Base-by-base conservation (phyloP, 2,797 vertebrate species). In the Apogon hyalosoma region DNA sequence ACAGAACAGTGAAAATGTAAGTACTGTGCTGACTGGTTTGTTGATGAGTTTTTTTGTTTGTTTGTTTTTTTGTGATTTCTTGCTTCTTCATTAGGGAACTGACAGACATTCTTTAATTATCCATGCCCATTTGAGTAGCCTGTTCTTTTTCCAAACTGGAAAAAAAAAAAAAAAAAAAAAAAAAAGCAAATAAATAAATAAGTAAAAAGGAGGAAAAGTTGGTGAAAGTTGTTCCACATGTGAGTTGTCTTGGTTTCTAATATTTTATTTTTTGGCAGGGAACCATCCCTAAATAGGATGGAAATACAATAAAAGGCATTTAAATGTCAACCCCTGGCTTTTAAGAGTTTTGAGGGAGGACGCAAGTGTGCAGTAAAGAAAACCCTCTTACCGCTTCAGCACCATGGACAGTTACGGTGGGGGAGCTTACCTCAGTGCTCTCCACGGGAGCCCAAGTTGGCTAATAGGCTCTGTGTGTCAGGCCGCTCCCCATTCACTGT, bases 361-460 rank as follows among this genome's bases (percentile, higher is more conserved):
- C 79, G 73, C 71, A 82, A 80, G 80, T 90, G 86, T 84, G 80
- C 72, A 68, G 83, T 73, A 64, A 65, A 88, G 90, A 24, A 90
- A 92, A 92, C 84, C 88, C 90, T 86, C 77, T 93, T 92, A 91
- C 63, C 61, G 79, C 80, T 82, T 91, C 93, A 94, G 94, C 67
- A 94, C 94, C 93, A 90, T 90, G 93, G 93, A 92, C 91, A 94
- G 93, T 87, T 90, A 54, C 90, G 74, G 85, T 85, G 15, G 72
- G 69, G 60, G 75, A 75, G 82, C 83, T 88, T 88, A 91, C 89
- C 82, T 87, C 89, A 28, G 9, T 61, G 81, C 84, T 76, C 83
- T 78, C 75, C 76, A 51, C 84, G 70, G 83, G 83, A 79, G 73
- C 76, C 75, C 80, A 42, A 68, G 58, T 62, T 67, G 69, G 50